phyloP scores from a whole-genome alignment of 2,888 invertebrate genomes.

The Litoditis marina region DNA sequence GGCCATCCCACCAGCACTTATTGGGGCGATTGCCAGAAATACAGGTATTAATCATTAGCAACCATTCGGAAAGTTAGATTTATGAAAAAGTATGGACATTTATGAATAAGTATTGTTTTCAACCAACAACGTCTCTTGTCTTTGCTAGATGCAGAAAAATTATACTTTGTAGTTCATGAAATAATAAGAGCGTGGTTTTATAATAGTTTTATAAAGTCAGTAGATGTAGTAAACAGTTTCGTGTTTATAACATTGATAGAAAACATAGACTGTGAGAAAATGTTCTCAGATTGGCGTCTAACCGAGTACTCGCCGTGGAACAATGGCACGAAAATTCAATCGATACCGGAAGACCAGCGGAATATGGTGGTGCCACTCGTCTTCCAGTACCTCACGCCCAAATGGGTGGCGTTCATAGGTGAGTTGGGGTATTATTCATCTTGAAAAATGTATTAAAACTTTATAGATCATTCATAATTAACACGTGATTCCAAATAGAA shows the following conservation, averaged over 20 bases:
- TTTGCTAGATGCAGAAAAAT: too few species aligned
- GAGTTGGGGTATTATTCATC: slow-evolving; percentile 3
- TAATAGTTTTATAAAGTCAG: too few species aligned
- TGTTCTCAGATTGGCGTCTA: slow-evolving; percentile 84
- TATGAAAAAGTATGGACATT: not conserved
- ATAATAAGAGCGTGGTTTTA: too few species aligned
- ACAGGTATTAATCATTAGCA: slow-evolving; percentile 66
- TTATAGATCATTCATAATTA: too few species aligned
- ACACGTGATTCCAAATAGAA: too few species aligned
- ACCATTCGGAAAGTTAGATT: not conserved
- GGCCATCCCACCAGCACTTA: slow-evolving; percentile 93
- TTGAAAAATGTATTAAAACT: too few species aligned
- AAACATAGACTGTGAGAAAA: too few species aligned
- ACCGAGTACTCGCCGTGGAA: slow-evolving; percentile 71
- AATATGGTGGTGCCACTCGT: slow-evolving; percentile 96
- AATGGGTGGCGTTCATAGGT: slow-evolving; percentile 92
- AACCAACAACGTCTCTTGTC: too few species aligned
- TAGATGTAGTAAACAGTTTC: too few species aligned
- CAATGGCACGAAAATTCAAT: slow-evolving; percentile 55
- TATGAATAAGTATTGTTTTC: too few species aligned
- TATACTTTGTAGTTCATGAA: too few species aligned
- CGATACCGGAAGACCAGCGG: slow-evolving; percentile 68
- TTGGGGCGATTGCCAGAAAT: slow-evolving; percentile 92
- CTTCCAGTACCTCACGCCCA: slow-evolving; percentile 85
- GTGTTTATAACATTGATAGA: too few species aligned